These are phyloP conservation scores for Phoxinus dragarum DNA, from an alignment of 2,797 vertebrate genomes.

Conservation along the genomic window DNA sequence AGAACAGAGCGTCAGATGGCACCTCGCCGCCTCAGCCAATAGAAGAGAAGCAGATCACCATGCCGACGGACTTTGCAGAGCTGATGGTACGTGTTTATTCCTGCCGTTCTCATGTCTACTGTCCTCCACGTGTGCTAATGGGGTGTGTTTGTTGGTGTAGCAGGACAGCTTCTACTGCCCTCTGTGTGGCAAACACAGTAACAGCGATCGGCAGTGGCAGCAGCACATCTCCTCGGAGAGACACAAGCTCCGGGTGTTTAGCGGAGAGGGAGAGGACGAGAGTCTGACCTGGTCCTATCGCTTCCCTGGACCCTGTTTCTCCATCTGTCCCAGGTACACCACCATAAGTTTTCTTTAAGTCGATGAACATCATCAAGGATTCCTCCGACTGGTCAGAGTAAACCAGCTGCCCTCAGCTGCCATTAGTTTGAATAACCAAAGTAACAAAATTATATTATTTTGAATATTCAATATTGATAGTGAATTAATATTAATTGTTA, in stretches of 20 bases:
- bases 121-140: neutral
- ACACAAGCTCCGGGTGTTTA: constrained; percentile 96
- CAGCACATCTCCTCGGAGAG: constrained; percentile 93
- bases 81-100: constrained; percentile 78
- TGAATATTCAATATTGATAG: no score
- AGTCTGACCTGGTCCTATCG: constrained; percentile 89
- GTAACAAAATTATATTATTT: no score
- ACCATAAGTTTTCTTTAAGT: neutral
- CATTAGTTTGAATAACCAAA: neutral
- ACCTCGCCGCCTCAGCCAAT: constrained; percentile 70
- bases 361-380: neutral
- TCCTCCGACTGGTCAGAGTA: neutral
- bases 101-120: neutral
- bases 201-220: constrained; percentile 97
- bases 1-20: constrained; percentile 80
- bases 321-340: constrained; percentile 88
- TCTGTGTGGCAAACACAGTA: constrained; percentile 95
- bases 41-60: constrained; percentile 90
- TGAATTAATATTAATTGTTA: no score
- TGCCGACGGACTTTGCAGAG: constrained; percentile 95
- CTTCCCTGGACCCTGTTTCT: constrained; percentile 88
- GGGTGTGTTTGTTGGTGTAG: constrained; percentile 6
- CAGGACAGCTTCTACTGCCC: constrained; percentile 89
- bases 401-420: neutral
- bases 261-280: constrained; percentile 83